These are phyloP conservation scores for Chymomyza amoena DNA, from an alignment of 2,888 invertebrate species.

Conservation along the genomic window DNA sequence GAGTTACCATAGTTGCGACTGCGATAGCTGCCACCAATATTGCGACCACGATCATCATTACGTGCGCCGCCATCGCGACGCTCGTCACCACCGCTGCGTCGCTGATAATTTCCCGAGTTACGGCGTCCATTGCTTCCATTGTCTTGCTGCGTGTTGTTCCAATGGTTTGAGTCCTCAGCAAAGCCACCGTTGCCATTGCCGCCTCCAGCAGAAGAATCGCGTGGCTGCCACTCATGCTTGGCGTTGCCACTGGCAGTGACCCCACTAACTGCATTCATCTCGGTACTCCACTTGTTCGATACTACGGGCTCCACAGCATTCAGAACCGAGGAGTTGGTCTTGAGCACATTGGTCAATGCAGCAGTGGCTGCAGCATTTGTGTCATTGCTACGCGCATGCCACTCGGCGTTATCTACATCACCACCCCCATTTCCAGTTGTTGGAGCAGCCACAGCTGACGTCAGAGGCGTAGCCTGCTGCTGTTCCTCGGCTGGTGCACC, in stretches of 20 bases:
- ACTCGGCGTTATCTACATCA: constrained; percentile 51
- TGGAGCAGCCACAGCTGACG: constrained; percentile 28
- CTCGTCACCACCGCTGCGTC: constrained; percentile 39
- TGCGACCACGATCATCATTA: constrained; percentile 63
- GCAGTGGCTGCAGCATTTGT: constrained; percentile 59
- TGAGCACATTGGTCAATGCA: constrained; percentile 60
- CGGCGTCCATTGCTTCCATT: constrained; percentile 60
- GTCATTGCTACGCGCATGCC: constrained; percentile 57
- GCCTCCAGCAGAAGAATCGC: constrained; percentile 45
- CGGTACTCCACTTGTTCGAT: constrained; percentile 75
- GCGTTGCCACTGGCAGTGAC: constrained; percentile 53
- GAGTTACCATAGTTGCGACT: constrained; percentile 68
- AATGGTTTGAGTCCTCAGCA: constrained; percentile 50
- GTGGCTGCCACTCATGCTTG: constrained; percentile 56
- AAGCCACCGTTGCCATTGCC: constrained; percentile 36
- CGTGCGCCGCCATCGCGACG: constrained; percentile 45
- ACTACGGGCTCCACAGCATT: constrained; percentile 32
- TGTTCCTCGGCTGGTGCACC: constrained; percentile 25
- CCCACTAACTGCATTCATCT: constrained; percentile 68
- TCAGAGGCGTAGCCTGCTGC: constrained; percentile 32
- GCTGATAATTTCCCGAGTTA: constrained; percentile 63
- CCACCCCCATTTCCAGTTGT: constrained; percentile 13
- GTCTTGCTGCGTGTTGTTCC: constrained; percentile 52
- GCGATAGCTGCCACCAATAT: constrained; percentile 61
- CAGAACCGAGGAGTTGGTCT: constrained; percentile 47